These are phyloP conservation scores for Myrmecophaga tridactyla DNA, from an alignment of 2,113 vertebrate species.

Conservation along the genomic window DNA sequence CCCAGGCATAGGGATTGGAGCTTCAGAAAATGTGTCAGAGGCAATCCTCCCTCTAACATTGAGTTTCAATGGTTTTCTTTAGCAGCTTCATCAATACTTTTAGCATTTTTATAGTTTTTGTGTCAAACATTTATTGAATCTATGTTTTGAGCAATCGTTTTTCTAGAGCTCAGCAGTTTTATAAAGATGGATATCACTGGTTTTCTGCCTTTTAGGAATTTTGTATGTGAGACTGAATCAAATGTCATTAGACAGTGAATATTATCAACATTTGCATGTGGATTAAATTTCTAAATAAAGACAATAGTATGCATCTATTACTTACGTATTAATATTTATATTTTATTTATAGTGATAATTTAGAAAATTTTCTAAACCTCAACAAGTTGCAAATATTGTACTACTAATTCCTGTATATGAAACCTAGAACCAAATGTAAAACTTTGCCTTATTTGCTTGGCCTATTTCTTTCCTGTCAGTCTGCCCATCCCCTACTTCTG, in stretches of 20 bases:
- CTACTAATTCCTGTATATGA: neutral
- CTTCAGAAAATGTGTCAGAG: neutral
- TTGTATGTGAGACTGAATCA: neutral
- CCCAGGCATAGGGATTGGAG: neutral
- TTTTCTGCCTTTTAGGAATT: neutral
- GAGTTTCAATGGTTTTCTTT: neutral
- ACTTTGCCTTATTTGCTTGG: neutral
- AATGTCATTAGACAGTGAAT: neutral
- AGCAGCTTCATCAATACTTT: neutral
- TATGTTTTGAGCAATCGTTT: neutral
- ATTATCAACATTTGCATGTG: neutral
- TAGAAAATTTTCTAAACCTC: neutral
- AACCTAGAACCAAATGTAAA: neutral
- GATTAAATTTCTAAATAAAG: constrained; percentile 13
- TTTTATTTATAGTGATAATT: neutral
- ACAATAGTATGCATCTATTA: neutral
- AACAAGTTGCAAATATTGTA: neutral
- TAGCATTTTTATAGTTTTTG: neutral
- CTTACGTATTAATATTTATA: neutral
- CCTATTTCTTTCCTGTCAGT: neutral
- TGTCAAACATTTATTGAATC: neutral
- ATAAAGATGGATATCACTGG: neutral
- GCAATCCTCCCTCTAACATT: neutral
- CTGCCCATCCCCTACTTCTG: neutral
- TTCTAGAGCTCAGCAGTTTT: neutral